Conservation (phyloP, 2,113 vertebrate genomes). For the Cyanistes caeruleus region DNA sequence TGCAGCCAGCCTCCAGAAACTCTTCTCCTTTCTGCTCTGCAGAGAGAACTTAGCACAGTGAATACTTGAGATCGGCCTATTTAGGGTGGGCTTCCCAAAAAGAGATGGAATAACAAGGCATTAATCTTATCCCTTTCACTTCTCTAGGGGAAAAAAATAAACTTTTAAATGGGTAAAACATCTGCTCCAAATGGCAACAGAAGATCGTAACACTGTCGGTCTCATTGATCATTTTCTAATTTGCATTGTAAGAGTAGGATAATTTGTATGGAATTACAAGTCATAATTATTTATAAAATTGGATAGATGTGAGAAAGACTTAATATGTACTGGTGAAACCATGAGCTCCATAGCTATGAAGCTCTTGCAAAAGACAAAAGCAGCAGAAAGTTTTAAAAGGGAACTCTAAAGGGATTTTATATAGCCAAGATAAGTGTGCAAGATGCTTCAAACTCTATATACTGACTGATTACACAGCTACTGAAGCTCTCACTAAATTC, state of each 20-base stretch:
- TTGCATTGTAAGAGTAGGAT: neutral
- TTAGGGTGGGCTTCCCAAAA: neutral
- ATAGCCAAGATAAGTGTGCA: neutral
- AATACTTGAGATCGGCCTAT: neutral
- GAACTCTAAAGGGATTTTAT: neutral
- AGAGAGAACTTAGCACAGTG: neutral
- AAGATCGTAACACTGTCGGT: neutral
- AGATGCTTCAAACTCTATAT: neutral
- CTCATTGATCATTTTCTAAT: conserved; percentile 1
- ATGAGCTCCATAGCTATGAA: neutral
- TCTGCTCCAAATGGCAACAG: neutral
- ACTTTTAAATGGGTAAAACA: neutral
- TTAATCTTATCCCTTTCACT: neutral
- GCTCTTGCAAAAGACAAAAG: neutral
- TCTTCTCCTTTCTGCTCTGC: neutral
- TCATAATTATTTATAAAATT: neutral
- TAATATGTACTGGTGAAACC: neutral
- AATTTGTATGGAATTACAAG: neutral
- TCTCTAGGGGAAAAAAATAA: neutral
- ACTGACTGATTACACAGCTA: neutral
- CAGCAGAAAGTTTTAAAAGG: neutral
- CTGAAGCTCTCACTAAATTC: neutral
- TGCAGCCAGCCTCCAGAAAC: neutral
- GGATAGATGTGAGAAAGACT: neutral
- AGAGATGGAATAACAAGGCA: neutral